Percentiles rank a stretch among this genome's conserved stretches.
Conservation (phyloP, 2,888 invertebrate genomes). For the Melanostoma scalare region DNA sequence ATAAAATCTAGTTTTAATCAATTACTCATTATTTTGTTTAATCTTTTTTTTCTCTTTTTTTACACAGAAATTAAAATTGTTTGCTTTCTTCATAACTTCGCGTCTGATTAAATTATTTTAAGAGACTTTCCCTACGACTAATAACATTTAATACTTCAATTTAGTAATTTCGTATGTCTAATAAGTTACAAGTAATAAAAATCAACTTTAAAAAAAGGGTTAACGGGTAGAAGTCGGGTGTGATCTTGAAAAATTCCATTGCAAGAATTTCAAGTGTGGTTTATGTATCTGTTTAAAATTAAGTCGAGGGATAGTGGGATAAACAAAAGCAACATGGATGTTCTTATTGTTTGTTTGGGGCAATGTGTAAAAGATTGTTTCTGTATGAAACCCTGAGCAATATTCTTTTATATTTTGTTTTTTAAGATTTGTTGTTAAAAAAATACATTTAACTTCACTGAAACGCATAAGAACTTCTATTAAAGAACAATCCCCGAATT, state of each 20-base stretch:
- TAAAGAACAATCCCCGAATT: conserved; percentile 63
- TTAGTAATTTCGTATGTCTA: conserved; percentile 36
- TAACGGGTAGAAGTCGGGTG: conserved; percentile 29
- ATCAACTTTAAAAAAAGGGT: conserved; percentile 43
- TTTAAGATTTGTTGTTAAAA: conserved; percentile 45
- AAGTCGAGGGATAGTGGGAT: conserved; percentile 22
- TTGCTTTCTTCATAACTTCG: conserved; percentile 3
- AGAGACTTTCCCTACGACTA: conserved; percentile 37
- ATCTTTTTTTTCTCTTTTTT: conserved; percentile 53
- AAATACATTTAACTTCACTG: conserved; percentile 24
- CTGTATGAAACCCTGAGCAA: conserved; percentile 72
- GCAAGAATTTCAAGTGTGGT: background rate
- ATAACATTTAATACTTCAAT: conserved; percentile 57
- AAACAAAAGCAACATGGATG: conserved; percentile 44
- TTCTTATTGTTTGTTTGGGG: conserved; percentile 14
- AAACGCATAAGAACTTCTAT: conserved; percentile 29
- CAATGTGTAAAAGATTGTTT: conserved; percentile 71
- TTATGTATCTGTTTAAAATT: conserved; percentile 7
- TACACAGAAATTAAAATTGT: conserved; percentile 21
- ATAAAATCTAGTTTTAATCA: conserved; percentile 59
- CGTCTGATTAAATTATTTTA: conserved; percentile 44
- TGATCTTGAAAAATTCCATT: conserved; percentile 25
- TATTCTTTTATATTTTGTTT: conserved; percentile 64
- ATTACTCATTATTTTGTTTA: conserved; percentile 64
- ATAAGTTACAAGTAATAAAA: conserved; percentile 33